A percentile compares a stretch with the other conserved stretches of the same genome.
Evolutionary conservation across 2,113 vertebrate genomes (phyloP).

Genomic region (Saiga tatarica): DNA sequence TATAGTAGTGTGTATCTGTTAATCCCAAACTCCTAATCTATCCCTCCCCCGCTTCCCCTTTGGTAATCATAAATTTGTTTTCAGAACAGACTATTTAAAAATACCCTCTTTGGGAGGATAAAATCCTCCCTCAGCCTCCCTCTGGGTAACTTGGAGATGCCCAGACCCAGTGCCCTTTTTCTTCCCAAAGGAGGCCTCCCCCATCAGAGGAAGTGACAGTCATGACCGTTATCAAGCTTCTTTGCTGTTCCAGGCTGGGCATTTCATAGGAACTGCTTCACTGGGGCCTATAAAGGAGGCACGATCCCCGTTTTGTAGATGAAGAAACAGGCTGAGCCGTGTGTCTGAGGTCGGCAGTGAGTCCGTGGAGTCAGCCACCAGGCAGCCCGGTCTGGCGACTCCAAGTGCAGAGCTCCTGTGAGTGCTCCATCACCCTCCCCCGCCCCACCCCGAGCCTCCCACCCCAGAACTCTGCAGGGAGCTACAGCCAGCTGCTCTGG

Average conservation of each 20-base stretch:
- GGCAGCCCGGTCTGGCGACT: background rate
- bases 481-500: background rate
- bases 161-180: background rate
- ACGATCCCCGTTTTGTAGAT: background rate
- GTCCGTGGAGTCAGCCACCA: background rate
- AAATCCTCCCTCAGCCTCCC: background rate
- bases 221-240: background rate
- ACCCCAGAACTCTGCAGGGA: background rate
- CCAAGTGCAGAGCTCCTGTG: fast-evolving
- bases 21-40: background rate
- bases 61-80: background rate
- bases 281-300: background rate
- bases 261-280: background rate
- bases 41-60: background rate
- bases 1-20: background rate
- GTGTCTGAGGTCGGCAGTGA: background rate
- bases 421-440: background rate
- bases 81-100: background rate
- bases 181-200: background rate
- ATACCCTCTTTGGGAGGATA: background rate
- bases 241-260: background rate
- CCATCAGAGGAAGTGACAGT: background rate
- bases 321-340: background rate
- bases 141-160: background rate
- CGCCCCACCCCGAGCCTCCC: background rate